Conservation (phyloP, 1,140 invertebrate genomes). For the Halictus rubicundus region DNA sequence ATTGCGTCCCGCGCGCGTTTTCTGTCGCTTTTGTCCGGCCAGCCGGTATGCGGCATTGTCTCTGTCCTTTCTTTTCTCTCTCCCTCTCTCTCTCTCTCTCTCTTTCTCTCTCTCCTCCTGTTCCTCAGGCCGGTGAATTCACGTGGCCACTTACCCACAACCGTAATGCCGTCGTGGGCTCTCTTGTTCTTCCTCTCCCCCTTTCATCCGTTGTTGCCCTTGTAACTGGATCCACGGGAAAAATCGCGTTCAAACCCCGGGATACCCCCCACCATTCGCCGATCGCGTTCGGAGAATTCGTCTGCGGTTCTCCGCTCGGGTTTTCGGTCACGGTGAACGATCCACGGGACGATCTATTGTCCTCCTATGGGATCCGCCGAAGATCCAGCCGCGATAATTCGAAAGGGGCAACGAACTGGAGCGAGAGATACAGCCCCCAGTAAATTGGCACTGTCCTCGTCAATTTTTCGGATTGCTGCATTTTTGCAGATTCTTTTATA, state of each 20-base stretch:
- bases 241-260: constrained; percentile 17
- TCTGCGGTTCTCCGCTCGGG: background rate
- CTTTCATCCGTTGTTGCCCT: constrained; percentile 2
- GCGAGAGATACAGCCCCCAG: no score
- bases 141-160: constrained; percentile 48
- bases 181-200: constrained; percentile 38
- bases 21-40: constrained; percentile 59
- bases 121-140: constrained; percentile 37
- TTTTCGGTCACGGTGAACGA: background rate
- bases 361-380: background rate
- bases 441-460: no score
- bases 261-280: no score
- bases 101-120: background rate
- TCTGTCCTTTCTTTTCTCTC: constrained; percentile 44
- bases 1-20: constrained; percentile 52
- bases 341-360: no score
- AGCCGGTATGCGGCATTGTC: constrained; percentile 17
- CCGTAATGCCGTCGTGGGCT: constrained; percentile 43
- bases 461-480: no score
- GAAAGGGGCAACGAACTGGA: no score
- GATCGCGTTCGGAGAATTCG: constrained; percentile 21
- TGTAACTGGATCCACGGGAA: constrained; percentile 53
- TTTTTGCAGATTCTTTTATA: no score
- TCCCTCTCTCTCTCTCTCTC: constrained; percentile 22
- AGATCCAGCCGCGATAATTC: background rate